A percentile compares a stretch with the other conserved stretches of the same genome.
phyloP scores from a whole-genome alignment of 2,888 invertebrate genomes.

The Stenotaenia linearis region DNA sequence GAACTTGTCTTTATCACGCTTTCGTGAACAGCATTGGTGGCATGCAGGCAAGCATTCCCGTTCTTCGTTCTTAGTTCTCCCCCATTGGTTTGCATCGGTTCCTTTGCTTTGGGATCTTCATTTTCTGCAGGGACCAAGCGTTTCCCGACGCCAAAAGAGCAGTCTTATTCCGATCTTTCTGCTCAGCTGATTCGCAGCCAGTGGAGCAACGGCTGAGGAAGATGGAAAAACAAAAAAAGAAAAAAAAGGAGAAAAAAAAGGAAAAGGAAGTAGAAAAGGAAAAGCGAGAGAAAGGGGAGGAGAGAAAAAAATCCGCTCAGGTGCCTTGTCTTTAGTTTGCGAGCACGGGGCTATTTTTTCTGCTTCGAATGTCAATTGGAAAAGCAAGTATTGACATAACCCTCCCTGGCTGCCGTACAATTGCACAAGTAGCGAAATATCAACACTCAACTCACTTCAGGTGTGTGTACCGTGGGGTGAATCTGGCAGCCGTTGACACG shows the following conservation, averaged over 20 bases:
- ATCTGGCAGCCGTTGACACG: slow-evolving; percentile 6
- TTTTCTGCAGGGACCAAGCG: slow-evolving; percentile 9
- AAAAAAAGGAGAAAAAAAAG: background rate
- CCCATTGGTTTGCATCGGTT: slow-evolving; percentile 19
- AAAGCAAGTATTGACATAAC: slow-evolving; percentile 32
- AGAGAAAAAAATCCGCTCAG: slow-evolving; percentile 6
- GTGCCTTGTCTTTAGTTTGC: slow-evolving; percentile 23
- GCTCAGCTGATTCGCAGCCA: slow-evolving; percentile 10
- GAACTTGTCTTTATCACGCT: slow-evolving; percentile 19
- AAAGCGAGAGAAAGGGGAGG: background rate
- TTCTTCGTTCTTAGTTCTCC: slow-evolving; percentile 19
- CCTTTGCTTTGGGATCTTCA: slow-evolving; percentile 19
- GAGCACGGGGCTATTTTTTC: slow-evolving; percentile 31
- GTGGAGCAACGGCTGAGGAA: background rate
- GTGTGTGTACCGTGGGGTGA: slow-evolving; percentile 19
- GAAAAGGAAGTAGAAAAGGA: background rate
- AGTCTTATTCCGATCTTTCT: slow-evolving; percentile 17
- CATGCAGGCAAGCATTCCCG: slow-evolving; percentile 15
- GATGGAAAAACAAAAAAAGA: background rate
- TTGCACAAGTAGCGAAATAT: slow-evolving; percentile 29
- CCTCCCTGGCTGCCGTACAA: slow-evolving; percentile 27
- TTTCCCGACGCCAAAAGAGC: slow-evolving; percentile 19
- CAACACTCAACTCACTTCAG: slow-evolving; percentile 28
- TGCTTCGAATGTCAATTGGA: slow-evolving; percentile 30
- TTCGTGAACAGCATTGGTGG: slow-evolving; percentile 3